Base-by-base conservation (phyloP, 2,113 vertebrate genomes). In the Pelecanus crispus region DNA sequence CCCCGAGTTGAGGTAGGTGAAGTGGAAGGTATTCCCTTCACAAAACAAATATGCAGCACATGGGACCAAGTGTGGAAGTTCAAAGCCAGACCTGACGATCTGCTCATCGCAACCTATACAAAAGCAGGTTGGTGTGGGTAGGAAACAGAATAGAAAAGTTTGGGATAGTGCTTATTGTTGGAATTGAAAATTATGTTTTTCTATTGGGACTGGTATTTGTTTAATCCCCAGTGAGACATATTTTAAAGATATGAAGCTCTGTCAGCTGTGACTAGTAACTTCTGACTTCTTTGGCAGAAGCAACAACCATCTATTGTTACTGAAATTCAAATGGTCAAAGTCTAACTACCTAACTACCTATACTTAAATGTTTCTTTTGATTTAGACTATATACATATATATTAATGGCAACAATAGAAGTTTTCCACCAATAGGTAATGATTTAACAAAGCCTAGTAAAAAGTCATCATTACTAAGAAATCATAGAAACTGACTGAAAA, bases 81-180 rank as follows among this genome's bases (percentile, higher is more conserved):
- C 82, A 96, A 97, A 97, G 98, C 98, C 81, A 97, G 85, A 66
- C 96, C 98, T 28, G 97, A 98, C 0, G 98, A 98, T 81, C 95
- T 98, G 24, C 95, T 98, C 80, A 96, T 98, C 4, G 74, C 97
- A 71, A 97, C 97, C 62, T 98, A 98, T 10, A 91, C 97, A 94
- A 98, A 98, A 83, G 94, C 98, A 97, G 97, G 98, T 98, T 78
- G 24, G 97, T 98, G 22, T 61, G 29, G 8, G 20, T 17, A 75
- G 34, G 32, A 88, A 81, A 84, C 6, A 44, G 10, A 73, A 74
- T 1, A 55, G 36, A 61, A 88, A 81, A n/a, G 7, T 32, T 44
- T 59, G 28, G 19, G 29, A 28, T 17, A 32, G 4, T 56, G 28
- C 7, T 80, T 36, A 21, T 52, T 74, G 34, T 29, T 78, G 74